Evolutionary conservation across 2,888 invertebrate genomes (phyloP), one percentile per base, ranked within the genome.

Genomic region (Gymnoscelis rufifasciata): DNA sequence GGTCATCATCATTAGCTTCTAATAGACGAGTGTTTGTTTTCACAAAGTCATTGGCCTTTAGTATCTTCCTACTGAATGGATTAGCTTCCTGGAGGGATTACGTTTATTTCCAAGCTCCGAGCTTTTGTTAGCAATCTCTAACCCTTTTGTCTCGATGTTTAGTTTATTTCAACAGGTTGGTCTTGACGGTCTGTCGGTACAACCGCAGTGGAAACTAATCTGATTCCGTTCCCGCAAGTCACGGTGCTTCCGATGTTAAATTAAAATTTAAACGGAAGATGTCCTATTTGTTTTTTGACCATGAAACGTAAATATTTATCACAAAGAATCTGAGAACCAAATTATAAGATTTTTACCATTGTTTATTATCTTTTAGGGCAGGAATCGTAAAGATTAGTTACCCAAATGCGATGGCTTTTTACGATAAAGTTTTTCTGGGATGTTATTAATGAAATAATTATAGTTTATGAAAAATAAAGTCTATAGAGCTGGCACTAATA

Each of bases 211-310:
- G 70, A 79, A 77, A 83, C 78, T 78, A 83, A 83, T 84, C 77
- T 73, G 77, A 74, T 74, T 69, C 64, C 73, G 76, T 82, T 83
- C 76, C 68, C 70, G 87, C 64, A 66, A 83, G 81, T 87, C 87
- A 87, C 74, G 74, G 66, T 66, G 83, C 83, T 84, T 84, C 86
- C 86, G 86, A 78, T 77, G 75, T 77, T 74, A 77, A 78, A 83
- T 81, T 78, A 78, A 82, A 81, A 78, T 66, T 48, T 54, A 63
- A 71, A 71, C 76, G 73, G 74, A 74, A 73, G 78, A 77, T 73
- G 73, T 76, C 70, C 71, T 71, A 73, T 73, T 71, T 77, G n/a
- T 72, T 73, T 64, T 65, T 56, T 52, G 52, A 62, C 57, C 59
- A 63, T 57, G 62, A 59, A 64, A 64, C 63, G 64, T 60, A 52